Base-by-base conservation (phyloP, 2,113 vertebrate genomes). In the Mustela lutreola region DNA sequence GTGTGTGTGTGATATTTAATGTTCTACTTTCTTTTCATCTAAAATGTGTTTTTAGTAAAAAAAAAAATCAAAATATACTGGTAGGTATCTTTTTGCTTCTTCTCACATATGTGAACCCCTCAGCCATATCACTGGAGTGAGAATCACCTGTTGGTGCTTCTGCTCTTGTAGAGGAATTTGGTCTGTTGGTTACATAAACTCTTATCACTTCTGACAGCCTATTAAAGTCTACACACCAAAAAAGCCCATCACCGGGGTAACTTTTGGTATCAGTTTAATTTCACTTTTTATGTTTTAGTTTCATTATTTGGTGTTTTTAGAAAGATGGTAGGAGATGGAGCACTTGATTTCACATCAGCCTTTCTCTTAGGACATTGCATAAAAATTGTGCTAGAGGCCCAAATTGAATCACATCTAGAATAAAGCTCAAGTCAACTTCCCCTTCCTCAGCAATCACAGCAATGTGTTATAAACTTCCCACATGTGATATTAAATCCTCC, bases 221-320 rank as follows among this genome's bases (percentile, higher is more conserved):
- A 6, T 90, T 67, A 71, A 84, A 85, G 91, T 88, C 1, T 58
- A 53, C 10, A 16, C 18, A 42, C 31, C 31, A 36, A 2, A 50
- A 93, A 10, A 67, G 22, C 28, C 12, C 7, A 11, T 62, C 7
- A 2, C 9, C 4, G 42, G 11, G 6, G 9, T 39, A 89, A 50
- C 5, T 11, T 82, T 70, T 89, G 42, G 1, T 36, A 81, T 86
- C 12, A n/a, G 2, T 42, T 96, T 7, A 56, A 63, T 39, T 60
- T 82, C 71, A 73, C 4, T n/a, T 87, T 92, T 92, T 85, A 75
- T 36, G 24, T 16, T 60, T 56, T 53, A 75, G 7, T 39, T 70
- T 24, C 39, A 31, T 73, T 88, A 70, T 56, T 94, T 89, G 45
- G 21, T 88, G 36, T 39, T 95, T 96, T 21, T 33, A 87, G n/a